Percentiles rank a stretch among this genome's conserved stretches.
These are phyloP conservation scores for Anthopleura sola DNA, from an alignment of 64 coral and sea anemone genomes.

Conservation along the genomic window DNA sequence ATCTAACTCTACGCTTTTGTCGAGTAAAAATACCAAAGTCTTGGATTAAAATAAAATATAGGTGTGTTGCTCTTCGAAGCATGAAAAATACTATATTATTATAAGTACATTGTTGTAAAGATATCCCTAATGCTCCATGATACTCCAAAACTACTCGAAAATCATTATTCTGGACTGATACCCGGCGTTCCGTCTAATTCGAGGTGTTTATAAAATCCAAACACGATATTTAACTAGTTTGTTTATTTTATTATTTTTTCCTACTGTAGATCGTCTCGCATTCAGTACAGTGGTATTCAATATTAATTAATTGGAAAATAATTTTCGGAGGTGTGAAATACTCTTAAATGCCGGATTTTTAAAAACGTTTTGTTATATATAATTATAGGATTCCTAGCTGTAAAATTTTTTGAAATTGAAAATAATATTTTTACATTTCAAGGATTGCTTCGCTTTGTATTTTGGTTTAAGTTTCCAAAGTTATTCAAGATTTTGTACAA, in stretches of 20 bases:
- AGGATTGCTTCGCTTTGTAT: background rate
- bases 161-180: background rate
- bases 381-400: too few relatives aligned
- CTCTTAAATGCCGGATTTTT: too few relatives aligned
- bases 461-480: background rate
- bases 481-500: background rate
- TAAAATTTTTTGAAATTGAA: too few relatives aligned
- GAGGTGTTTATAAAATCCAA: background rate
- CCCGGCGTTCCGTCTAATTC: background rate
- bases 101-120: background rate
- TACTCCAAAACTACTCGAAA: background rate
- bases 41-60: background rate
- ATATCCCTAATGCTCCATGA: background rate
- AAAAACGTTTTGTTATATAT: too few relatives aligned
- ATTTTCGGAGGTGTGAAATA: background rate
- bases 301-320: background rate
- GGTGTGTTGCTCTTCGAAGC: constrained; percentile 11
- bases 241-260: background rate
- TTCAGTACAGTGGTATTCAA: background rate
- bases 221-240: background rate
- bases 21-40: background rate
- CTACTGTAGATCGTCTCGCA: too few relatives aligned
- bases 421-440: background rate
- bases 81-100: background rate
- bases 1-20: background rate